These are phyloP conservation scores for Microhierax caerulescens DNA, from an alignment of 2,797 vertebrate species.

Conservation along the genomic window DNA sequence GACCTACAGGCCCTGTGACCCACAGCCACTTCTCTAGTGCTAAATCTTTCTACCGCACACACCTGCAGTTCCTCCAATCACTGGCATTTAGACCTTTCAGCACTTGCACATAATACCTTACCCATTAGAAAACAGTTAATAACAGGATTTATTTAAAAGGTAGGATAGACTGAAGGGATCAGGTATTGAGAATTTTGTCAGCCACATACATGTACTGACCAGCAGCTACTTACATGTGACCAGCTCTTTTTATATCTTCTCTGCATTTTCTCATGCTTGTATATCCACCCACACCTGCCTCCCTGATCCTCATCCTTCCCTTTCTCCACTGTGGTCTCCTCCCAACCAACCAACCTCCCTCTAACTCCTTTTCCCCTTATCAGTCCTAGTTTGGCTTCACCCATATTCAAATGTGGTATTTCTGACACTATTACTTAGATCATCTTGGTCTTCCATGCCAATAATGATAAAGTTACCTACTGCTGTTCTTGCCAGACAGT, in stretches of 20 bases:
- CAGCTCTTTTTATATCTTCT: neutral
- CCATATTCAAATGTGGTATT: neutral
- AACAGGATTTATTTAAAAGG: neutral
- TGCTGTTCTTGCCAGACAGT: neutral
- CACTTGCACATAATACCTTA: neutral
- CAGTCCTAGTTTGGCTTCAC: neutral
- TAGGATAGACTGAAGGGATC: neutral
- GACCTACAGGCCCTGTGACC: neutral
- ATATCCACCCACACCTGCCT: too few relatives aligned
- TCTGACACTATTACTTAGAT: neutral
- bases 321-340: neutral
- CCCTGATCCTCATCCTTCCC: accelerated
- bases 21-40: neutral
- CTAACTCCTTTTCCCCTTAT: neutral
- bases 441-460: neutral
- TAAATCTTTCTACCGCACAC: neutral
- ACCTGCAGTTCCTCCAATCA: accelerated
- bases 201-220: neutral
- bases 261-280: neutral
- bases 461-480: neutral
- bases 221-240: neutral
- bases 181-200: neutral
- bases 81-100: neutral
- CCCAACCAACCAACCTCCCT: accelerated
- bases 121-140: neutral